Base-by-base conservation (phyloP, 2,888 invertebrate species). In the Athrips mouffetella region DNA sequence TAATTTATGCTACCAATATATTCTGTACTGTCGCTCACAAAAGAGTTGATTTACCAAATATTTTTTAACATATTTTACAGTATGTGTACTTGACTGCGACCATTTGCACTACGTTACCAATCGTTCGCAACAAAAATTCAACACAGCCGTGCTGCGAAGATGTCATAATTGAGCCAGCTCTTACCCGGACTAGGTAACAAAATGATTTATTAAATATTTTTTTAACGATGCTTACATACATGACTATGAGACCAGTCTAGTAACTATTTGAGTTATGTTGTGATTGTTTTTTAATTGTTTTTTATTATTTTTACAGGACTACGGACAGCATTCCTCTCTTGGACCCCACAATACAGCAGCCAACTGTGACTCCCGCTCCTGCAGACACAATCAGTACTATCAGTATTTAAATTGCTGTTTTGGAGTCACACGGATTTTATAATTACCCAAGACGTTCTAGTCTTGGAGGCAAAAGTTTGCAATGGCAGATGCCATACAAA, bases 331-430 rank as follows among this genome's bases (percentile, higher is more conserved):
- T 89, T 47, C 89, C 89, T 0, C 67, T 89, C 5, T 55, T 89
- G 62, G 87, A 89, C 49, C 86, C 89, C 0, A 61, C 80, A 6
- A 73, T 82, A 20, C 84, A 87, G 50, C 85, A 86, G 47, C 76
- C 87, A 0, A 80, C 58, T 31, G 73, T 82, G 13, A 82, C 88
- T 0, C 75, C 79, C 0, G 85, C 85, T 0, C 88, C 89, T 0
- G 83, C 80, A 0, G 87, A 88, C 52, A 83, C 88, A 0, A 89
- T 89, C 50, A 89, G 89, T 67, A 89, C 89, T 1, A 89, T 89
- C 52, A 89, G 88, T 52, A 89, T 88, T 60, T 89, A 81, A 80
- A 21, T 10, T 7, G 18, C 10, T 27, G n/a, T 27, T 31, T 31
- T n/a, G n/a, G n/a, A n/a, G n/a, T n/a, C n/a, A n/a, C n/a, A n/a